phyloP scores from a whole-genome alignment of 2,113 vertebrate genomes.

The Chascanopsetta lugubris region DNA sequence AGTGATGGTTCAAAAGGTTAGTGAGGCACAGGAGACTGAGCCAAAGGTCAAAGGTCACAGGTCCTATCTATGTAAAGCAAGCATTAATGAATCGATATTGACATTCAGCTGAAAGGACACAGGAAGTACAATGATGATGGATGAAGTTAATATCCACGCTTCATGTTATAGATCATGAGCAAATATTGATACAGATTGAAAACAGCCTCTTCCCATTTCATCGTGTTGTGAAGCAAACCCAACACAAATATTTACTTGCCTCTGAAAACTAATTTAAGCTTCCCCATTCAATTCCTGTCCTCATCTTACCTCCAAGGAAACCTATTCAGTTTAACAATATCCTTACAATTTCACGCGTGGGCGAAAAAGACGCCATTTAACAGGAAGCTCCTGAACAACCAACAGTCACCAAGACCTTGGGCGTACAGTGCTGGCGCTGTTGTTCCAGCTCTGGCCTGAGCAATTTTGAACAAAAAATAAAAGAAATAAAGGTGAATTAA shows the following conservation, averaged over 20 bases:
- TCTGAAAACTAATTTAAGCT: conserved; percentile 11
- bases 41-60: conserved; percentile 19
- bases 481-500: conserved; percentile 4
- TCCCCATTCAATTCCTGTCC: conserved; percentile 34
- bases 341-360: conserved; percentile 10
- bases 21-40: conserved; percentile 21
- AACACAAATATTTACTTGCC: conserved; percentile 6
- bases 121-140: conserved; percentile 17
- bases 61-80: conserved; percentile 21
- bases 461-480: background rate
- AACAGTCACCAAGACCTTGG: conserved; percentile 37
- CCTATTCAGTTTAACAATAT: conserved; percentile 11
- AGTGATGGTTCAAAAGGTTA: conserved; percentile 34
- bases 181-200: background rate
- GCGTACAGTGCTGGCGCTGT: conserved; percentile 2
- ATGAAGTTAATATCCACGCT: conserved; percentile 1
- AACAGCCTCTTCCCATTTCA: background rate
- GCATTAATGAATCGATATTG: conserved; percentile 31
- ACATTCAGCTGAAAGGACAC: background rate
- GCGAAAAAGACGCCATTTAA: conserved; percentile 34
- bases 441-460: conserved; percentile 8
- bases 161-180: background rate
- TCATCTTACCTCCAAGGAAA: conserved; percentile 48
- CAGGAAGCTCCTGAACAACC: conserved; percentile 12
- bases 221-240: background rate